phyloP scores from a whole-genome alignment of 2,888 invertebrate genomes.

The Ochropacha duplaris region DNA sequence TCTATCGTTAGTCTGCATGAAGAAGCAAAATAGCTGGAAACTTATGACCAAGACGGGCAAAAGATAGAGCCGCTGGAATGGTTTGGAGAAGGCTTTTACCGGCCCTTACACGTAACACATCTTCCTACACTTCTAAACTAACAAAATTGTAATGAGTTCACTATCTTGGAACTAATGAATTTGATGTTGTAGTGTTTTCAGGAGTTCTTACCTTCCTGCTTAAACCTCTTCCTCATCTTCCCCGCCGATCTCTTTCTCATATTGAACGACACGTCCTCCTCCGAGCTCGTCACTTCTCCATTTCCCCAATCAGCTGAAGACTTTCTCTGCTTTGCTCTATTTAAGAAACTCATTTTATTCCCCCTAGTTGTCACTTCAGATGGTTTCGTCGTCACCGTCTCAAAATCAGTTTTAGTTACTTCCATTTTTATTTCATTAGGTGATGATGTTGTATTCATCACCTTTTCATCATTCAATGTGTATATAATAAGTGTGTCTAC shows the following conservation, averaged over 20 bases:
- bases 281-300: conserved; percentile 37
- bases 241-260: conserved; percentile 37
- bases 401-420: conserved; percentile 5
- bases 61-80: too few relatives aligned
- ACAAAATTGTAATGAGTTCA: too few relatives aligned
- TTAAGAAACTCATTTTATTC: conserved; percentile 28
- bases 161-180: too few relatives aligned
- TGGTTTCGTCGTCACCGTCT: conserved; percentile 4
- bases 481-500: conserved; percentile 43
- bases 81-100: too few relatives aligned
- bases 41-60: too few relatives aligned
- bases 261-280: conserved; percentile 47
- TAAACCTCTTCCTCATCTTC: conserved; percentile 26
- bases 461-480: conserved; percentile 23
- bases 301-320: conserved; percentile 27
- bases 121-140: too few relatives aligned
- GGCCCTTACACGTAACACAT: too few relatives aligned
- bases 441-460: conserved; percentile 4
- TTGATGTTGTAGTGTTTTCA: too few relatives aligned
- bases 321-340: conserved; percentile 29
- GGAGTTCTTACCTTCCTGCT: conserved; percentile 29
- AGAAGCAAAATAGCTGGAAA: too few relatives aligned
- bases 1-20: too few relatives aligned
- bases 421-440: conserved; percentile 6
- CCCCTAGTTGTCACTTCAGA: conserved; percentile 16